phyloP scores from a whole-genome alignment of 2,113 vertebrate genomes.

The Sylvia atricapilla region DNA sequence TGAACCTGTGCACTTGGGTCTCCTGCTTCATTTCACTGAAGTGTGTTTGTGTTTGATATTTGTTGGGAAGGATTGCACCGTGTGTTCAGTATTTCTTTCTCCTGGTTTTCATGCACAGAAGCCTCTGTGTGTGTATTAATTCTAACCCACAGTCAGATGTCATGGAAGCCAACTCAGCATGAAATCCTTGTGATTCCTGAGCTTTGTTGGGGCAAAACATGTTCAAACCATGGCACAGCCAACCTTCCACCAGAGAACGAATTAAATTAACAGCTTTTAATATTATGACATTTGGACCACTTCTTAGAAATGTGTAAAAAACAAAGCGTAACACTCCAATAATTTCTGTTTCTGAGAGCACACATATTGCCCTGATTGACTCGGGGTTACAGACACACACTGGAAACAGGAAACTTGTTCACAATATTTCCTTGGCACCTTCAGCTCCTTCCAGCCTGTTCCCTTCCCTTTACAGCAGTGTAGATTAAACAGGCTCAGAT shows the following conservation, averaged over 20 bases:
- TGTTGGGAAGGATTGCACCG: not conserved
- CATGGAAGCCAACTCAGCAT: not conserved
- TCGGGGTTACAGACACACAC: not conserved
- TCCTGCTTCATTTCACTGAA: not conserved
- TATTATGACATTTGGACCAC: not conserved
- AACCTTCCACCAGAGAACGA: not conserved
- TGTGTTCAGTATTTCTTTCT: not conserved
- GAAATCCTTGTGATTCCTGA: not conserved
- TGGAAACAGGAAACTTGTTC: not conserved
- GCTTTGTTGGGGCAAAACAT: not conserved
- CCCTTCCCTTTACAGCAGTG: not conserved
- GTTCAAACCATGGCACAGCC: not conserved
- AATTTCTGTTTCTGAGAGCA: not conserved
- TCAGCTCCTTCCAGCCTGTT: not conserved
- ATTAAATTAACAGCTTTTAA: not conserved
- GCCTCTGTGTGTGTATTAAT: not conserved
- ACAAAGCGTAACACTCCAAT: not conserved
- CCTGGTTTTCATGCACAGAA: not conserved
- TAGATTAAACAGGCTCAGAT: not conserved
- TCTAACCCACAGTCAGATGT: not conserved
- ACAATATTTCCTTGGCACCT: not conserved
- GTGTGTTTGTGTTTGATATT: not conserved
- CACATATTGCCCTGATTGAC: not conserved
- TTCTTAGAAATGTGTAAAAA: not conserved
- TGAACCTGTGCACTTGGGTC: not conserved